A percentile compares a stretch with the other conserved stretches of the same genome.
Conservation (phyloP, 2,888 invertebrate species). For the Diploptera punctata region DNA sequence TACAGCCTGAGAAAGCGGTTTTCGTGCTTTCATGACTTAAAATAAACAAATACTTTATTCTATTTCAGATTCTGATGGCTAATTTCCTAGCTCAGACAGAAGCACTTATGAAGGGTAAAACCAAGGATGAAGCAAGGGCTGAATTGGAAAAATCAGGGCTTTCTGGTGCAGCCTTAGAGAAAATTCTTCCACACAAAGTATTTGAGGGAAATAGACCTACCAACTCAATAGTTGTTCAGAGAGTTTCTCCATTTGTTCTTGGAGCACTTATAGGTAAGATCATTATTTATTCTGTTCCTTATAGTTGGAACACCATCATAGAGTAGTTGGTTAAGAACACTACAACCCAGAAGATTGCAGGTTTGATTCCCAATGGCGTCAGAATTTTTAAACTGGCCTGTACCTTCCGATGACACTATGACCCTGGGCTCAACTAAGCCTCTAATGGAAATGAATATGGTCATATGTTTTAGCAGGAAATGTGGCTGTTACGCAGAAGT, state of each 20-base stretch:
- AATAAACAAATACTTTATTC: too few species aligned
- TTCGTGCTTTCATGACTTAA: too few species aligned
- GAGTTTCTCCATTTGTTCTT: constrained; percentile 90
- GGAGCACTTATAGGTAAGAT: constrained; percentile 88
- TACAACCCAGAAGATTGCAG: too few species aligned
- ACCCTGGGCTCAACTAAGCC: too few species aligned
- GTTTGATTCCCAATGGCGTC: too few species aligned
- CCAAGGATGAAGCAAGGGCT: constrained; percentile 68
- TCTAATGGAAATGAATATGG: too few species aligned
- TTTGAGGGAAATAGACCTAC: constrained; percentile 98
- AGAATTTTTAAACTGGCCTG: too few species aligned
- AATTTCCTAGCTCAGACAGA: constrained; percentile 99
- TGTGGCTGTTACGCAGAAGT: too few species aligned
- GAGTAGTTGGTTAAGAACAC: too few species aligned
- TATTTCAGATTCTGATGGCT: constrained; percentile 78
- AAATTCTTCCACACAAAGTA: constrained; percentile 93
- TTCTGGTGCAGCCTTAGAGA: constrained; percentile 72
- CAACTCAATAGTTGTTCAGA: constrained; percentile 93
- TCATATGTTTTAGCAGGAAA: too few species aligned
- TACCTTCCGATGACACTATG: too few species aligned
- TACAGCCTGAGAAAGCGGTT: too few species aligned
- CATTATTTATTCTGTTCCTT: background rate
- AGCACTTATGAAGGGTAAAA: constrained; percentile 90
- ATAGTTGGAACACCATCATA: background rate
- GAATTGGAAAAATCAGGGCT: constrained; percentile 85